Evolutionary conservation across 2,797 vertebrate genomes (phyloP), one percentile per base, ranked within the genome.

Genomic region (Otolemur crassicaudatus): DNA sequence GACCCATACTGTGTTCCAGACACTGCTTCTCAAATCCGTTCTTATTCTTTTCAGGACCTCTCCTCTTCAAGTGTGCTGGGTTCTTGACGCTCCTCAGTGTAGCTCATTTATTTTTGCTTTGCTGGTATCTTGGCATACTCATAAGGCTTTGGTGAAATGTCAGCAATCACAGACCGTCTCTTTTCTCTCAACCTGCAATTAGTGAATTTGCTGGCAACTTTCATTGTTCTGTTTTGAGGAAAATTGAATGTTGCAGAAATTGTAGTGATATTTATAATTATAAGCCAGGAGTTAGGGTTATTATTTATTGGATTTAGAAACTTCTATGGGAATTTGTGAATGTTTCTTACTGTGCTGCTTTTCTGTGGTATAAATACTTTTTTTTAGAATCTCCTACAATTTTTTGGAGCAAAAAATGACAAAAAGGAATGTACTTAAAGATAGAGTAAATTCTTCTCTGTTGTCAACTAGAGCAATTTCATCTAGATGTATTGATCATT

Each of bases 121-220:
- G 29, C 84, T 56, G 3, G 29, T 22, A 2, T 43, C 22, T 27
- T 40, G 8, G 87, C 23, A 70, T 84, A 53, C 81, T 84, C 92
- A 95, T 70, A 37, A 95, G 53, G 37, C 60, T 94, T 94, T 67
- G 81, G 77, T 77, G 67, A 90, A 84, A 94, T 84, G 81, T 87
- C 58, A 87, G 77, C 37, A 46, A 67, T 60, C 84, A 86, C 16
- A 75, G 70, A 58, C 63, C 23, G 23, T n/a, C 31, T 80, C 53
- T 53, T 29, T 90, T 46, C 72, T 22, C 69, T 83, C 65, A 14
- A 49, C 46, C 27, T 77, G 4, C 37, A 75, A 80, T 96, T 92
- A 96, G 43, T 63, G n/a, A 92, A 65, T 87, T 94, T 90, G 34
- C 82, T 92, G 91, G 60, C 79, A 92, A 77, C 16, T 29, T 92